Evolutionary conservation across 2,888 invertebrate species (phyloP).

Genomic region (Diloba caeruleocephala): DNA sequence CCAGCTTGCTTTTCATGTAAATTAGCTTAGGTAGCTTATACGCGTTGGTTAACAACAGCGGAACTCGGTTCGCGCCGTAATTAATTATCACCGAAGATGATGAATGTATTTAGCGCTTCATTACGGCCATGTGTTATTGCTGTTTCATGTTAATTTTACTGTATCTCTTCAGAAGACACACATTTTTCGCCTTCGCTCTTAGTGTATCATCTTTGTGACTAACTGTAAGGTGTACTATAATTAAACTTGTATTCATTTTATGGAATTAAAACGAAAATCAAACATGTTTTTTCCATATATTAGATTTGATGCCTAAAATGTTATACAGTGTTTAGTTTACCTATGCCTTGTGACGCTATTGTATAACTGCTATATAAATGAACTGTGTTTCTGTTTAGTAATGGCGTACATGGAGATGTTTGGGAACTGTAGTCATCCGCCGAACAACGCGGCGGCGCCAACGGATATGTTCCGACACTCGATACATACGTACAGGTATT

Average conservation of each 20-base stretch:
- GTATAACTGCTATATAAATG: conserved; percentile 1
- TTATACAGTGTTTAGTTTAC: conserved; percentile 40
- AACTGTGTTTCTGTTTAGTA: conserved; percentile 88
- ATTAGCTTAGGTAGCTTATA: conserved; percentile 69
- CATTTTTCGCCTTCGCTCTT: conserved; percentile 60
- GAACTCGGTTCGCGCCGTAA: conserved; percentile 65
- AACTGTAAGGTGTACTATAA: conserved; percentile 57
- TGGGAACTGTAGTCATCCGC: conserved; percentile 95
- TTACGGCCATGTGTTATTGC: conserved; percentile 73
- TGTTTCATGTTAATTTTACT: conserved; percentile 68
- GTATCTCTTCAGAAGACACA: conserved; percentile 56
- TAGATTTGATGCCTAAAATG: background rate
- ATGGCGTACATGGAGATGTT: conserved; percentile 99
- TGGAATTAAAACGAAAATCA: background rate
- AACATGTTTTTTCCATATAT: no score
- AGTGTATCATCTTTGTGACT: conserved; percentile 58
- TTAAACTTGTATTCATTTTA: conserved; percentile 36
- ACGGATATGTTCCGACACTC: conserved; percentile 96
- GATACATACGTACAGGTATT: conserved; percentile 92
- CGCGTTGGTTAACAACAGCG: conserved; percentile 68
- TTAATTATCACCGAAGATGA: conserved; percentile 77
- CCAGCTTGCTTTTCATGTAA: conserved; percentile 62
- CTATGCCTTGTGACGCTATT: conserved; percentile 23
- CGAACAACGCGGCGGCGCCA: conserved; percentile 89
- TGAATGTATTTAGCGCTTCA: conserved; percentile 79